Base-by-base conservation (phyloP, 1,140 invertebrate genomes). In the Arion vulgaris region DNA sequence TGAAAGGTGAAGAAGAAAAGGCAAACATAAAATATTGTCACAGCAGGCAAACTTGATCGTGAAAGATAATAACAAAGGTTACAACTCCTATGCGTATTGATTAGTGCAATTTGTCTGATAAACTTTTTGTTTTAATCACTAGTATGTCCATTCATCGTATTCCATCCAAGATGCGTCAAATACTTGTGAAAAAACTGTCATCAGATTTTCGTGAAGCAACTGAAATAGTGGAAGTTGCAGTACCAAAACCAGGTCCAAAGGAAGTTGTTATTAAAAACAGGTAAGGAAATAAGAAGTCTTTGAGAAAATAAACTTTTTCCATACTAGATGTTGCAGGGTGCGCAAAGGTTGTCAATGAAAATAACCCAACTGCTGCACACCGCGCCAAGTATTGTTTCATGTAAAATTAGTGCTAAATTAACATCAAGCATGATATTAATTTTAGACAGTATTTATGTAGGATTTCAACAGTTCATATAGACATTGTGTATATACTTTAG, bases 191-290 rank as follows among this genome's bases (percentile, higher is more conserved):
- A 28, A 53, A 87, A 69, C 68, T 89, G 36, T 86, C 87, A 53
- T 80, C 83, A 32, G 87, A 87, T 26, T 90, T 90, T 66, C 71
- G 88, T 49, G 88, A 90, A 71, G 84, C 86, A 23, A 86, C 85
- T 9, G 51, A 76, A 45, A 83, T 89, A 38, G 78, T 69, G 9
- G 85, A 87, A 71, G 84, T 76, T 36, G 84, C 84, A 17, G 82
- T 87, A 26, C 87, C 87, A 51, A 57, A 71, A 9, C 87, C 85
- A 49, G 86, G 84, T 1, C 74, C 83, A 39, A 85, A 84, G 17
- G 87, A 90, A 62, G 82, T 89, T 68, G 81, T 89, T 0, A 82
- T 90, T 17, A 87, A 86, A 81, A 90, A 89, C 76, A 88, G 85
- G 88, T 88, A 81, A 49, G 39, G 26, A 66, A n/a, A 13, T 39